Evolutionary conservation across 2,888 invertebrate genomes (phyloP).

Genomic region (Auanema sp.): DNA sequence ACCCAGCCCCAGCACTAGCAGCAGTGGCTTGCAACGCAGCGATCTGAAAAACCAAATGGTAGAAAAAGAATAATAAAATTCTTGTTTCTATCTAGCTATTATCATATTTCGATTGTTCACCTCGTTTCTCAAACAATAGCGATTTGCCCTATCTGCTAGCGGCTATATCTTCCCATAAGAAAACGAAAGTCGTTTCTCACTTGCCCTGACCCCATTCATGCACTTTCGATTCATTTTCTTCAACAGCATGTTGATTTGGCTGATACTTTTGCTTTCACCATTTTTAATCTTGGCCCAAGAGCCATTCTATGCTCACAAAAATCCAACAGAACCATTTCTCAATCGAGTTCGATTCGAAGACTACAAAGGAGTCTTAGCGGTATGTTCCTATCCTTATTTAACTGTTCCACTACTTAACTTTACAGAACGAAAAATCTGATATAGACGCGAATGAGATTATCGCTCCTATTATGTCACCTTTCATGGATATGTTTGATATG

Average conservation of each 20-base stretch:
- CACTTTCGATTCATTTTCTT: slow-evolving; percentile 6
- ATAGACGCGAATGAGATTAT: slow-evolving; percentile 53
- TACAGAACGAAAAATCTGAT: slow-evolving; percentile 36
- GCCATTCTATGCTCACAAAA: slow-evolving; percentile 16
- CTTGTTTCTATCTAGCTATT: too few species aligned
- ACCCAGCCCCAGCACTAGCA: too few species aligned
- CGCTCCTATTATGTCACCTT: slow-evolving; percentile 49
- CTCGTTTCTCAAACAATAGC: slow-evolving; percentile 1
- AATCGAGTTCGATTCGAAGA: slow-evolving; percentile 16
- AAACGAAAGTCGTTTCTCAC: slow-evolving; percentile 12
- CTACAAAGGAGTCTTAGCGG: slow-evolving; percentile 14
- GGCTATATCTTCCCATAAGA: background rate
- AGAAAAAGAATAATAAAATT: too few species aligned
- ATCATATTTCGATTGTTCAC: too few species aligned
- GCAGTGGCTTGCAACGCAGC: too few species aligned
- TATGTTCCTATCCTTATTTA: background rate
- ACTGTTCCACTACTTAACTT: background rate
- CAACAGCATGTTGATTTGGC: slow-evolving; percentile 3
- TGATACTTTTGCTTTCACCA: slow-evolving; percentile 3
- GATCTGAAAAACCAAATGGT: too few species aligned
- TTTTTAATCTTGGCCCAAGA: background rate
- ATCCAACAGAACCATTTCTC: slow-evolving; percentile 5
- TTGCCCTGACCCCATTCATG: slow-evolving; percentile 13
- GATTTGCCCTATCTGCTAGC: background rate
- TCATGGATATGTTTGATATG: slow-evolving; percentile 50